Evolutionary conservation across 2,797 vertebrate genomes (phyloP), one percentile per base, ranked within the genome.

Genomic region (Columba guinea): DNA sequence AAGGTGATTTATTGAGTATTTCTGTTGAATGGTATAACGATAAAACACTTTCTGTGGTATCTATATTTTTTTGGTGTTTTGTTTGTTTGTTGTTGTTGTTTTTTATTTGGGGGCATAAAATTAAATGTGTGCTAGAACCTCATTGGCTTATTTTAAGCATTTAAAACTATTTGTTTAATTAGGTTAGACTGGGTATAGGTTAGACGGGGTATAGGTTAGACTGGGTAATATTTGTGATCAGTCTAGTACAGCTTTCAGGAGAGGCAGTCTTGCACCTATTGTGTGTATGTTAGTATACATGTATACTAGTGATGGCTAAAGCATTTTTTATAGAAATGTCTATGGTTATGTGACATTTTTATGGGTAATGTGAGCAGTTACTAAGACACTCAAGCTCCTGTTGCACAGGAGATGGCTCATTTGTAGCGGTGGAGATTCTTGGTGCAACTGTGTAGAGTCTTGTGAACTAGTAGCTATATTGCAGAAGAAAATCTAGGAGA

Each of bases 231-330:
- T 37, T 11, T 35, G 62, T 3, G 46, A 11, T 41, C 16, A 5
- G 44, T 11, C 32, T 16, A 2, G 34, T 1, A 1, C 9, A 17
- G 56, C 53, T 75, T 60, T 52, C 13, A 3, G 48, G 48, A 67
- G 10, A 39, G 28, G 24, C 53, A 39, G 0, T 32, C 37, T 56
- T 53, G 7, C 16, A 5, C 12, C 41, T 1, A 1, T 10, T 70
- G 44, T 20, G 12, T 32, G 0, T 60, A 0, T 49, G 1, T 58
- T 26, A 3, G 23, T 4, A 1, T 30, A 24, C 2, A 0, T 2
- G 13, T n/a, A 2, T 28, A 1, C 41, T 23, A 20, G 34, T 27
- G 19, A 8, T 14, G 51, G 18, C 14, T 32, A 37, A 18, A 64
- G 34, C 19, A 1, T 65, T 77, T 52, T 22, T 63, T 23, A 44